Base-by-base conservation (phyloP, 2,888 invertebrate species). In the Torymus texanus region DNA sequence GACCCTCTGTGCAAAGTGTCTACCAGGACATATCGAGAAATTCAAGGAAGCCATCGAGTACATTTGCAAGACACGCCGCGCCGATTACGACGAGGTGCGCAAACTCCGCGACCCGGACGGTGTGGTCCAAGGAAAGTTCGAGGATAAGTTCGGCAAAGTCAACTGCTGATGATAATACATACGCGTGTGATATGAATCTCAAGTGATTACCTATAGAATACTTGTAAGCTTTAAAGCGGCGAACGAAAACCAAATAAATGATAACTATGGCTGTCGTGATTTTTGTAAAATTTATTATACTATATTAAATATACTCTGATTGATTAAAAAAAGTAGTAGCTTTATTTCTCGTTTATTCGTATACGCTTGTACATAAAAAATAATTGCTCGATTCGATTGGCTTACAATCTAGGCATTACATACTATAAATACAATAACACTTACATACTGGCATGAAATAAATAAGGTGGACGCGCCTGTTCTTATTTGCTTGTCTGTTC, bases 1-100 rank as follows among this genome's bases (percentile, higher is more conserved):
- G 16, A 83, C 81, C 0, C 12, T 80, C 10, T 86, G 85, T 71
- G 75, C 67, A 2, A 85, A 84, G 66, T 86, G 85, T 53, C 71
- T 81, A 13, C 83, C 84, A 2, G 73, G 18, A 58, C 85, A 85
- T 61, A 61, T 84, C 5, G 80, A 68, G 4, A 79, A 77, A 61
- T 75, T 82, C 16, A 83, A 82, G 61, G 71, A 82, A 21, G 78
- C 66, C 1, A 50, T 83, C 0, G 71, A 76, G 24, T 84, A 84
- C 70, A 75, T 81, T 18, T 86, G 86, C 73, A 21, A 78, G 10
- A 83, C 78, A 11, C 84, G 85, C 62, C 75, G 71, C 41, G 79
- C 75, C 1, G 83, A 82, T 51, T 83, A 76, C 58, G 81, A 83
- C 8, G 83, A 83, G 13, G 41, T 81, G 0, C 74, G 72, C 41